These are phyloP conservation scores for Tribolium castaneum DNA, from an alignment of 1,140 invertebrate species.

Conservation along the genomic window DNA sequence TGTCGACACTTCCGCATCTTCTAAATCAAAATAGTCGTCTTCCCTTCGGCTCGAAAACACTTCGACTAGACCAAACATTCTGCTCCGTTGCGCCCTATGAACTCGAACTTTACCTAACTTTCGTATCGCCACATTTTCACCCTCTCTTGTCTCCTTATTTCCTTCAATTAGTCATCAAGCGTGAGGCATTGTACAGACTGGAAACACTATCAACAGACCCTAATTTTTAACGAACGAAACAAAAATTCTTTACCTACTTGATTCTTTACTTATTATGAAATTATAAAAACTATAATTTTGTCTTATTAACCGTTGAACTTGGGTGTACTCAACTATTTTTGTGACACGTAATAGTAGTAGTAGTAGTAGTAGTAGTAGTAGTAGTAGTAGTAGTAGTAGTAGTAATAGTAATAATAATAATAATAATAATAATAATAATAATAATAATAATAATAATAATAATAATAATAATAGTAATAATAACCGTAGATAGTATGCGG, in stretches of 20 bases:
- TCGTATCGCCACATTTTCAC: constrained; percentile 41
- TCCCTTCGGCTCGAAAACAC: constrained; percentile 30
- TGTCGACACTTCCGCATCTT: constrained; percentile 47
- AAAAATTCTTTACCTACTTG: neutral
- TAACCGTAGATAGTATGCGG: no score
- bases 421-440: no score
- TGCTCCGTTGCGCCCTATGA: constrained; percentile 43
- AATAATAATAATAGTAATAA: no score
- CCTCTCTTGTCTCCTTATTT: constrained; percentile 33
- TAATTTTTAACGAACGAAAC: neutral
- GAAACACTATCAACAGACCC: neutral
- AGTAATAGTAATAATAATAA: no score
- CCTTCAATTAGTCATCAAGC: constrained; percentile 41
- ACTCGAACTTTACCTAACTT: constrained; percentile 49
- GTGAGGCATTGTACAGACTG: constrained; percentile 27
- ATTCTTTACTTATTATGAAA: no score
- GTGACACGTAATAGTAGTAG: no score
- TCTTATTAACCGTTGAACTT: no score
- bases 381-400: no score
- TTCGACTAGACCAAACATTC: constrained; percentile 49
- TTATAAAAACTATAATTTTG: no score
- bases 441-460: no score
- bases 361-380: no score
- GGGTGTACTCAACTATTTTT: no score
- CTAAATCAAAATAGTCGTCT: constrained; percentile 48